Percentiles rank a stretch among this genome's conserved stretches.
Evolutionary conservation across 2,797 vertebrate species (phyloP).

Genomic region (Alca torda): DNA sequence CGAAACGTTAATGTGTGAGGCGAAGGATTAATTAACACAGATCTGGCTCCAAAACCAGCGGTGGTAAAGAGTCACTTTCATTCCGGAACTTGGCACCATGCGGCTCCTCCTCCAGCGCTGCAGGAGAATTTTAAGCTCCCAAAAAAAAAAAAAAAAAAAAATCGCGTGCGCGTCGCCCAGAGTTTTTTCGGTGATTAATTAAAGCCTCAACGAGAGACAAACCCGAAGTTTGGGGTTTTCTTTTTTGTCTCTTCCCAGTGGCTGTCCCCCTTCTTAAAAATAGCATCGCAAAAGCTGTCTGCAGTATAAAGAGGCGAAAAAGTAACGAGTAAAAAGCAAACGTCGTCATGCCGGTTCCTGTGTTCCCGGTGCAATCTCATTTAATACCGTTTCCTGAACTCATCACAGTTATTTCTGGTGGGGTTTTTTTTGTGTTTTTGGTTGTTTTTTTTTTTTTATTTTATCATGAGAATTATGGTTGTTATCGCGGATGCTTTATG

Average conservation of each 20-base stretch:
- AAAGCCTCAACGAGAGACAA: neutral
- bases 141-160: neutral
- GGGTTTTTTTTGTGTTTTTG: neutral
- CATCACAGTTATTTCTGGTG: neutral
- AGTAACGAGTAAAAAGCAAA: neutral
- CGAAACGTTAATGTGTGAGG: neutral
- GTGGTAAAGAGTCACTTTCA: neutral
- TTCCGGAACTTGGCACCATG: neutral
- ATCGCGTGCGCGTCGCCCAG: neutral
- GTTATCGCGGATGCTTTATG: neutral
- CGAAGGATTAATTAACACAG: neutral
- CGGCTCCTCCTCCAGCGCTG: neutral
- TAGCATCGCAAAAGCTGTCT: neutral
- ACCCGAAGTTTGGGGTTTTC: neutral
- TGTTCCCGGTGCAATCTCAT: neutral
- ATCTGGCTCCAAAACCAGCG: slow-evolving; percentile 24
- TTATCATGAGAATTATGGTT: neutral
- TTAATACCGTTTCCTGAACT: neutral
- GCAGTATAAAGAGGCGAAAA: neutral
- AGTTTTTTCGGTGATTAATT: neutral
- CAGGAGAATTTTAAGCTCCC: neutral
- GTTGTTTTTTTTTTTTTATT: neutral
- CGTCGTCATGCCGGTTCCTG: rapidly evolving
- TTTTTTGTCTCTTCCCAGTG: neutral
- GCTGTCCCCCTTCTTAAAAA: neutral